phyloP scores from a whole-genome alignment of 2,797 vertebrate species.

The Glyptemys insculpta region DNA sequence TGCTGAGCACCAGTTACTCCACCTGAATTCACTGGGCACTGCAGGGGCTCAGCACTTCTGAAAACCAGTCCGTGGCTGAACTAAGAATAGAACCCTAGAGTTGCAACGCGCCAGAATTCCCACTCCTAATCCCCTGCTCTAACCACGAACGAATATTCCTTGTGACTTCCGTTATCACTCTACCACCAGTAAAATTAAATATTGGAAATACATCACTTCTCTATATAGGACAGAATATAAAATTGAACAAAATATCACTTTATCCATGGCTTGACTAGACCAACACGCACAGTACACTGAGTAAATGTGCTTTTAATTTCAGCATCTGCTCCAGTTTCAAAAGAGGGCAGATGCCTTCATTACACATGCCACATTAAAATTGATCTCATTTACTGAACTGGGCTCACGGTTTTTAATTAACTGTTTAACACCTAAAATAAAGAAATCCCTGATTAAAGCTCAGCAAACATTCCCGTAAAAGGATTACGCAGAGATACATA shows the following conservation, averaged over 20 bases:
- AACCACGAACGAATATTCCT: neutral
- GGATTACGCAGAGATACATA: neutral
- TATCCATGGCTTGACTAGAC: neutral
- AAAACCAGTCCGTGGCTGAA: neutral
- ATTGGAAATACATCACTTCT: fast-evolving
- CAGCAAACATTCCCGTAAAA: neutral
- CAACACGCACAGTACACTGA: no score
- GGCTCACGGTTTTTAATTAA: neutral
- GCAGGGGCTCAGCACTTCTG: neutral
- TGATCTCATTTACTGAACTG: neutral
- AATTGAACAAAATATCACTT: neutral
- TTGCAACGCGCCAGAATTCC: neutral
- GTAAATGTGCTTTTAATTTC: neutral
- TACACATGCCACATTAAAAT: neutral
- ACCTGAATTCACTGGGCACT: fast-evolving
- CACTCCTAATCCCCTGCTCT: fast-evolving
- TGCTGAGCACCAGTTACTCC: neutral
- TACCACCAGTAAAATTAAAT: neutral
- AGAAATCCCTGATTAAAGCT: neutral
- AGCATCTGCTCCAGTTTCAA: neutral
- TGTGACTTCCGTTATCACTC: fast-evolving
- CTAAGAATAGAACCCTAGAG: neutral
- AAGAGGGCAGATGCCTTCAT: neutral
- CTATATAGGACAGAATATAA: neutral
- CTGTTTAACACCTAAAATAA: neutral